phyloP scores from a whole-genome alignment of 2,797 vertebrate genomes.

The Clarias laeviceps region DNA sequence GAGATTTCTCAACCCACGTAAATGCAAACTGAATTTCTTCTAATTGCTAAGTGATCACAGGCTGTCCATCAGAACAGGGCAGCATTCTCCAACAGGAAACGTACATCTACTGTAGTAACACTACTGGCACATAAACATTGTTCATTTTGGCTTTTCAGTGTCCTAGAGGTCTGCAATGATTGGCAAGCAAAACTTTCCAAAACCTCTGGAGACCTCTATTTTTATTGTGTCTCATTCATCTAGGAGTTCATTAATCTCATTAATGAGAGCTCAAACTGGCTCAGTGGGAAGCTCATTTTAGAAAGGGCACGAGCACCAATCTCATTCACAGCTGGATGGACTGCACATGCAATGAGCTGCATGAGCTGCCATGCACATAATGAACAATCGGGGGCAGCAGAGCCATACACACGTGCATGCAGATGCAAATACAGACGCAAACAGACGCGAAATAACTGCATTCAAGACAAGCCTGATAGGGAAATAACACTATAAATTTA shows the following conservation, averaged over 20 bases:
- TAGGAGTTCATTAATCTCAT: constrained; percentile 53
- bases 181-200: not conserved
- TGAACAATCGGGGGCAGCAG: constrained; percentile 70
- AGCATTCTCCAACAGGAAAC: not conserved
- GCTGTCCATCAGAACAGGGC: not conserved
- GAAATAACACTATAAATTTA: not conserved
- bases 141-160: not conserved
- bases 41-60: constrained; percentile 5
- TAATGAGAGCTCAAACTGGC: constrained; percentile 53
- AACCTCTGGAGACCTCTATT: not conserved
- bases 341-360: not conserved
- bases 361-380: constrained; percentile 41
- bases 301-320: constrained; percentile 52
- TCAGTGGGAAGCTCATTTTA: constrained; percentile 50
- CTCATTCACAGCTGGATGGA: constrained; percentile 38
- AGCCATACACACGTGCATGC: constrained; percentile 51
- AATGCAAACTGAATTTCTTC: not conserved
- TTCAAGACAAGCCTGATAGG: not conserved
- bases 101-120: no score
- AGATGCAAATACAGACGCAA: not conserved
- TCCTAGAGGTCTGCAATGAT: not conserved
- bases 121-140: not conserved
- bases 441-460: not conserved
- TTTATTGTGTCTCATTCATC: constrained; percentile 30
- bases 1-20: not conserved